These are phyloP conservation scores for Megatriorchis doriae DNA, from an alignment of 2,113 vertebrate species.

Conservation along the genomic window DNA sequence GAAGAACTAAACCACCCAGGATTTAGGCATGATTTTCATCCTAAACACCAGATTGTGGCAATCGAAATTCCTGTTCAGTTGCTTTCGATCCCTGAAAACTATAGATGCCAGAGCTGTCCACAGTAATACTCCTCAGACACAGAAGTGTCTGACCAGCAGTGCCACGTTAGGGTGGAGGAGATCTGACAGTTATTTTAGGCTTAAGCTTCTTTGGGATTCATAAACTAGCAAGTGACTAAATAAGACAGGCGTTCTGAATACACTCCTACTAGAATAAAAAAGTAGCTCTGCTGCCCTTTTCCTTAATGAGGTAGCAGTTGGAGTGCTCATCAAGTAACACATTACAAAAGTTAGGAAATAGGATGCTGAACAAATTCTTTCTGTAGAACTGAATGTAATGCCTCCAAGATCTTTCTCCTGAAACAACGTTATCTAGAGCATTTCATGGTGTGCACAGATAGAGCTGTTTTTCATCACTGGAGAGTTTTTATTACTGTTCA, in stretches of 20 bases:
- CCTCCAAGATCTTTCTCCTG: neutral
- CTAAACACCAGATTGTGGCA: neutral
- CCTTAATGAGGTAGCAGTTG: neutral
- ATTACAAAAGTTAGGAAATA: neutral
- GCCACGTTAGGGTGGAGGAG: neutral
- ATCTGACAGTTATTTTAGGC: neutral
- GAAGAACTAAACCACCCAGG: neutral
- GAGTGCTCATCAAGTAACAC: neutral
- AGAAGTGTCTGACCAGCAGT: neutral
- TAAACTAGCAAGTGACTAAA: neutral
- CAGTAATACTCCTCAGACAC: neutral
- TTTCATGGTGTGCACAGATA: neutral
- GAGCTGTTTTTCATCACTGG: neutral
- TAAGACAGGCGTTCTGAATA: neutral
- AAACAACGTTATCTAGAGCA: neutral
- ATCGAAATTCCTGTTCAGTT: neutral
- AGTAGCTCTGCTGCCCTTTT: neutral
- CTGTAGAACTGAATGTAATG: neutral
- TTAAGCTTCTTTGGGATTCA: neutral
- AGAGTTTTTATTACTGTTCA: constrained; percentile 4
- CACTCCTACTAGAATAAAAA: neutral
- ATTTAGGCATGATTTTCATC: neutral
- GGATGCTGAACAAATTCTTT: neutral
- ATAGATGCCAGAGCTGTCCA: neutral
- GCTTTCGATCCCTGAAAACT: neutral